Base-by-base conservation (phyloP, 53 echinoderm and acorn worm genomes). In the Echinarachnius parma region DNA sequence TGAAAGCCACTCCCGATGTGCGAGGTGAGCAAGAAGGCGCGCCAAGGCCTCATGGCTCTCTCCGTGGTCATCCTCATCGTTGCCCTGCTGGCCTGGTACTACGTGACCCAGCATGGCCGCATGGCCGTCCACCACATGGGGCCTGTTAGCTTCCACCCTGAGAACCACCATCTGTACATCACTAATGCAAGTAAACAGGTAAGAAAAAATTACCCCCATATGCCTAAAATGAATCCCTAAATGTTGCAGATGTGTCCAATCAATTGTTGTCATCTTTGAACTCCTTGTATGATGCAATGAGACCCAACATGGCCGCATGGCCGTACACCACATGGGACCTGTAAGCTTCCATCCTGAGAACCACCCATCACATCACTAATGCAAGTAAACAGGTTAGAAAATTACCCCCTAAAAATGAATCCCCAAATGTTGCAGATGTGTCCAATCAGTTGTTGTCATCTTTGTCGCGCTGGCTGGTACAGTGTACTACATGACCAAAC, bases 221-320 rank as follows among this genome's bases (percentile, higher is more conserved):
- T n/a, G n/a, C n/a, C n/a, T n/a, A n/a, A n/a, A n/a, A n/a, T n/a
- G n/a, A n/a, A n/a, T n/a, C n/a, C n/a, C n/a, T n/a, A n/a, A n/a
- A n/a, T n/a, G n/a, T n/a, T n/a, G n/a, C n/a, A n/a, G n/a, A n/a
- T n/a, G n/a, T n/a, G n/a, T n/a, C n/a, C n/a, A n/a, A n/a, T n/a
- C n/a, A n/a, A n/a, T n/a, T n/a, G n/a, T n/a, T n/a, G n/a, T 87
- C 15, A 67, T 92, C 25, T 79, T 91, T 49, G 98, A 76, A 60
- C 69, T 98, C 53, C 77, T 98, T 21, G 79, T 86, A 9, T 98
- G 92, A 86, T 98, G 86, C 80, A 91, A 98, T 21, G 87, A 91
- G 75, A 85, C 85, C 39, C 91, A 92, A 70, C 85, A 85, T 35
- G 82, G 88, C 39, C 71, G 80, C 47, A 81, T 84, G 75, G 59